Evolutionary conservation across 2,888 invertebrate genomes (phyloP), one percentile per base, ranked within the genome.

Genomic region (Tenodera sinensis): DNA sequence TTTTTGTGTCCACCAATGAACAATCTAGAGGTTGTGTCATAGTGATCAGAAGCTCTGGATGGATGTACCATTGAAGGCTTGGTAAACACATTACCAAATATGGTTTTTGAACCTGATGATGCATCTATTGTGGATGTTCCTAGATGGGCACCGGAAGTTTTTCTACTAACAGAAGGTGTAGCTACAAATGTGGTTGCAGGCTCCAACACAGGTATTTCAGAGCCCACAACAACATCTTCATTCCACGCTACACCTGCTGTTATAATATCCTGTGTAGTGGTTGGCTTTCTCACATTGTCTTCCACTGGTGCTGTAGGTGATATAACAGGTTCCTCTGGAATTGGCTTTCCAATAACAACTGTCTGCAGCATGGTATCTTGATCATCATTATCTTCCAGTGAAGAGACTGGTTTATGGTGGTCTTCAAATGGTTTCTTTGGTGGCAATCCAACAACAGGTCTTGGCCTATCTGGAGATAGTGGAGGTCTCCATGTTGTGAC

Each of bases 31-130:
- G 54, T 71, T 20, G 54, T 71, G 20, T 87, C 28, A 85, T 54
- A 42, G 27, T 87, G 42, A 28, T 47, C 82, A 54, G 89, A 28
- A 12, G 88, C 83, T 81, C 83, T 87, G 30, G 90, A 90, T 85
- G 91, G 90, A 84, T 90, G 84, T 42, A 90, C 89, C 14, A 88
- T 83, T 85, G 88, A 84, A 83, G 71, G 83, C 90, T 90, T 91
- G 81, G 91, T 91, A 89, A 90, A 91, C 54, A 91, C 90, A 88
- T 91, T 91, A 83, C 91, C 91, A 90, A 91, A 91, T 15, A 91
- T 91, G 28, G 91, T 89, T 87, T 90, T 89, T 85, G 82, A 89
- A 30, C 82, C 89, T 42, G 89, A 86, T 84, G 47, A 84, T 27
- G 20, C 54, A 20, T 86, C 28, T 47, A 88, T 25, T 2, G 88